Conservation (phyloP, 2,888 invertebrate genomes). For the Anthophora plumipes region DNA sequence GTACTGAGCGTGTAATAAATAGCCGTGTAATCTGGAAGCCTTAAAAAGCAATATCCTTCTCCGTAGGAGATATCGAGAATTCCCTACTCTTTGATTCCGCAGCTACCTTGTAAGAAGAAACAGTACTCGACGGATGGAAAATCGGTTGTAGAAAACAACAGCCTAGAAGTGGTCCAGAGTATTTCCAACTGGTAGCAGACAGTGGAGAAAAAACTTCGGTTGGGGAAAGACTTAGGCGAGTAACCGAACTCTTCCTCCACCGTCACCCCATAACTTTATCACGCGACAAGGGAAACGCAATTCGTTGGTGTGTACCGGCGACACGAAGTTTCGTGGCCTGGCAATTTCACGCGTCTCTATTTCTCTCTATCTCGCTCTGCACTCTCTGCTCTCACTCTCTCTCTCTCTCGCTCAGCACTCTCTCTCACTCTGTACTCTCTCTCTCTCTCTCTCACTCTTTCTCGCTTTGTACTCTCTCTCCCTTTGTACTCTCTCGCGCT, state of each 20-base stretch:
- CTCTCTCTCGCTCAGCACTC: slow-evolving; percentile 24
- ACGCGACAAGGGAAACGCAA: slow-evolving; percentile 25
- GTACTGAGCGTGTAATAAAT: neutral
- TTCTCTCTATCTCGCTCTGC: slow-evolving; percentile 23
- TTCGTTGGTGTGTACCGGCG: slow-evolving; percentile 19
- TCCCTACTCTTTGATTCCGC: no score
- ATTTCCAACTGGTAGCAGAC: no score
- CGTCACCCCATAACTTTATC: slow-evolving; percentile 9
- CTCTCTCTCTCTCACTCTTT: slow-evolving; percentile 11
- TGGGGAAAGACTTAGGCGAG: neutral
- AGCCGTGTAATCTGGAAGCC: slow-evolving; percentile 3
- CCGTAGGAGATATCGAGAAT: neutral
- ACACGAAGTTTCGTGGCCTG: slow-evolving; percentile 24
- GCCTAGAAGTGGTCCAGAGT: no score
- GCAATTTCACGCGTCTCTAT: slow-evolving; percentile 32
- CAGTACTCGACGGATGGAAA: no score
- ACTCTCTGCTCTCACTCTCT: slow-evolving; percentile 25
- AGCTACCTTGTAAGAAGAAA: no score
- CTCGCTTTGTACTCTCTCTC: slow-evolving; percentile 28
- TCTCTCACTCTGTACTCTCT: no score
- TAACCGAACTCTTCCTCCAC: no score
- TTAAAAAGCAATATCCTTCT: slow-evolving; percentile 5
- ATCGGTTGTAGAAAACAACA: no score
- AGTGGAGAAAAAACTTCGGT: neutral
- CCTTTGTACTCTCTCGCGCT: slow-evolving; percentile 7